Base-by-base conservation (phyloP, 2,888 invertebrate species). In the Macrosoma leucophasiata region DNA sequence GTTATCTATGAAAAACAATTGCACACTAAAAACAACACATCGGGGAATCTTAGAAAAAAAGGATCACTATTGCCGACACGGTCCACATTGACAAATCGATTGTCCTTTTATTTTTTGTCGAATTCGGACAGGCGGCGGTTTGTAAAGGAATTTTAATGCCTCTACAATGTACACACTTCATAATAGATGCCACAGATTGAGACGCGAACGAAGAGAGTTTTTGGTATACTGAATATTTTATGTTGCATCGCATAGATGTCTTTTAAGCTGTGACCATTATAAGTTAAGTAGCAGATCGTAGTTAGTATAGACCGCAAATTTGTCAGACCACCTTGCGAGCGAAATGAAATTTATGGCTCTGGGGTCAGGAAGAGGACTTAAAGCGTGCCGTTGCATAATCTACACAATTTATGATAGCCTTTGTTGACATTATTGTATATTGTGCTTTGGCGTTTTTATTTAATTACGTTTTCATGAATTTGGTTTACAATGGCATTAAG, bases 291-390 rank as follows among this genome's bases (percentile, higher is more conserved):
- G 43, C 41, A 47, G 50, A 44, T 49, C 48, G 48, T 52, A 48
- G 50, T 53, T 54, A 48, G 49, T 44, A 43, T 51, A 69, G 62
- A 79, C 81, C 79, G 82, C 82, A 82, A 82, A 82, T 82, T 82
- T 81, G 82, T 78, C 78, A 75, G 82, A 79, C 82, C 82, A 82
- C 82, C 82, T 82, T 79, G 79, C 76, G n/a, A 71, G 73, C 65
- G 63, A 68, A 71, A 75, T 71, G 63, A 75, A 75, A 82, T 82
- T 79, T 84, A 84, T 79, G 71, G 68, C 62, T 62, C 60, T 56
- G 65, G 71, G 76, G 73, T 71, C 72, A 70, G 78, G 72, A 75
- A 75, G 69, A 71, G 66, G 70, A 72, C 71, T 65, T 65, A 68
- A 75, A 62, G 74, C 79, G 75, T 77, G 79, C 69, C 62, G 65